phyloP scores from a whole-genome alignment of 2,888 invertebrate species.

The Tineola bisselliella region DNA sequence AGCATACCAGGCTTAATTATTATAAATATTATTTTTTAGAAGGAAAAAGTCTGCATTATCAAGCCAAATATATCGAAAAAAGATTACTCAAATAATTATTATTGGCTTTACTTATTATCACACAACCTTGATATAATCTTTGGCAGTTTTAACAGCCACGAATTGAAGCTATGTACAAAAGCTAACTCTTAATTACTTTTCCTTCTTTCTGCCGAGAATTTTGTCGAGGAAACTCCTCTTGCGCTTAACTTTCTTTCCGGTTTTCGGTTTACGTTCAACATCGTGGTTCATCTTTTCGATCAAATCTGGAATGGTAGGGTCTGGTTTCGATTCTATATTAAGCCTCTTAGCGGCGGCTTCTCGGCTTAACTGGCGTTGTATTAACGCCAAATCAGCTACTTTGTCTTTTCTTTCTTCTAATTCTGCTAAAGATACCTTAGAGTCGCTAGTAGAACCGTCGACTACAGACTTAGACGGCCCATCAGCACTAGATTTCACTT shows the following conservation, averaged over 20 bases:
- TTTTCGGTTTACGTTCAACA: slow-evolving; percentile 35
- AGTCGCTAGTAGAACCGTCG: slow-evolving; percentile 28
- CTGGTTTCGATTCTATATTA: slow-evolving; percentile 33
- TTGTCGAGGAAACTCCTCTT: slow-evolving; percentile 61
- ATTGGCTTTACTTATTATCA: slow-evolving; percentile 39
- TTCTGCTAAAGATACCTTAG: slow-evolving; percentile 41
- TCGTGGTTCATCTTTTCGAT: slow-evolving; percentile 51
- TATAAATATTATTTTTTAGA: slow-evolving; percentile 28
- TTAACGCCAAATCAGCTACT: slow-evolving; percentile 44
- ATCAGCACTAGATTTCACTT: background rate
- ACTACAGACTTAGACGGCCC: slow-evolving; percentile 11
- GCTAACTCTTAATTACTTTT: slow-evolving; percentile 29
- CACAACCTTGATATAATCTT: slow-evolving; percentile 49
- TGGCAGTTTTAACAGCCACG: slow-evolving; percentile 43
- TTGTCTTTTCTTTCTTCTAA: slow-evolving; percentile 48
- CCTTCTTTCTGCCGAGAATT: slow-evolving; percentile 54
- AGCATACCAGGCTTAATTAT: slow-evolving; percentile 51
- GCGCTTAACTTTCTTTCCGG: slow-evolving; percentile 51
- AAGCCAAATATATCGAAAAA: slow-evolving; percentile 19
- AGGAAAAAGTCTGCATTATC: background rate
- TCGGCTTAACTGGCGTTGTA: slow-evolving; percentile 41
- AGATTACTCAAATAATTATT: slow-evolving; percentile 30
- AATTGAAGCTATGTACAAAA: slow-evolving; percentile 30
- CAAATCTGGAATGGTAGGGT: slow-evolving; percentile 51
- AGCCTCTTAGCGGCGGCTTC: slow-evolving; percentile 31